phyloP scores from a whole-genome alignment of 2,888 invertebrate genomes.

The Polyommatus iphigenia region DNA sequence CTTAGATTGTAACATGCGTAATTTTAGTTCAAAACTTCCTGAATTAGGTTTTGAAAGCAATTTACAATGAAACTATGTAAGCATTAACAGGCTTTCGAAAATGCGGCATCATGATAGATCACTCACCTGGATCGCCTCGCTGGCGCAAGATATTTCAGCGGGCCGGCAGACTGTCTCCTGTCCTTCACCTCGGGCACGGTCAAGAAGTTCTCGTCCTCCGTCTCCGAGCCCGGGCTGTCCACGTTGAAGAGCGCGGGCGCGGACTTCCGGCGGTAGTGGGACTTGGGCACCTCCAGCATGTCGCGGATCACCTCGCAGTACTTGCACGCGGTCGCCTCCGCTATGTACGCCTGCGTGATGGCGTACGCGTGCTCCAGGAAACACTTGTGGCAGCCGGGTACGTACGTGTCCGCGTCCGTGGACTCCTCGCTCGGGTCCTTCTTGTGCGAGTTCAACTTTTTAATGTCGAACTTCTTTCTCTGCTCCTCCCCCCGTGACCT shows the following conservation, averaged over 20 bases:
- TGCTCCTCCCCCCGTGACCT: conserved; percentile 58
- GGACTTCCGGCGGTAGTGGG: conserved; percentile 75
- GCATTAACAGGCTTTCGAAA: too few species aligned
- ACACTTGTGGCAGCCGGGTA: conserved; percentile 73
- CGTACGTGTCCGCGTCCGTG: conserved; percentile 65
- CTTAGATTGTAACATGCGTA: too few species aligned
- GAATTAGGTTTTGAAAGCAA: too few species aligned
- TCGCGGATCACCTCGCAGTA: conserved; percentile 75
- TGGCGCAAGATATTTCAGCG: conserved; percentile 65
- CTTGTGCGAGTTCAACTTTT: conserved; percentile 56
- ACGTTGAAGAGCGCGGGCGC: conserved; percentile 78
- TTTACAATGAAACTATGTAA: too few species aligned
- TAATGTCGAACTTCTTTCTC: conserved; percentile 64
- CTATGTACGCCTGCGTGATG: conserved; percentile 70
- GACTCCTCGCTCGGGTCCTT: conserved; percentile 71
- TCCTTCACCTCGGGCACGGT: conserved; percentile 70
- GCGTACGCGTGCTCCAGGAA: conserved; percentile 75
- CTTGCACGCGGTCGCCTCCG: conserved; percentile 68
- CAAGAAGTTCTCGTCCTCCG: conserved; percentile 68
- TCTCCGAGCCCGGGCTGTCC: conserved; percentile 68
- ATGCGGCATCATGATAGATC: too few species aligned
- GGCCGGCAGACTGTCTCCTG: conserved; percentile 79
- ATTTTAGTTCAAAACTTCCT: too few species aligned
- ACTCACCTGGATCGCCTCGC: conserved; percentile 69
- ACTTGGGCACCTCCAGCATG: conserved; percentile 67